Base-by-base conservation (phyloP, 2,797 vertebrate species). In the Cyclura pinguis region DNA sequence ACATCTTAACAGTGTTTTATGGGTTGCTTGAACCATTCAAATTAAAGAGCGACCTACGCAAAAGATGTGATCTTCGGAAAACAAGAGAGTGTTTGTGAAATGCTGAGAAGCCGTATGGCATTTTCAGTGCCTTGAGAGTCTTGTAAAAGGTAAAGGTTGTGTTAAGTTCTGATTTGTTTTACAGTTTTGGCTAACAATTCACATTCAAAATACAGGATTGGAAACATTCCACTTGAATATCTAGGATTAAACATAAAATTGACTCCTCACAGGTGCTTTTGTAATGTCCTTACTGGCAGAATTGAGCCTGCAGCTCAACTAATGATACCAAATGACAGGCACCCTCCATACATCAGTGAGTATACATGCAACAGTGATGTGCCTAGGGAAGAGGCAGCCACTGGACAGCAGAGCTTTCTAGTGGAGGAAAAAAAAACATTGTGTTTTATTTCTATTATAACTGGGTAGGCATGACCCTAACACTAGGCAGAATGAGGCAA, bases 1-100 rank as follows among this genome's bases (percentile, higher is more conserved):
- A 91, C 18, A 50, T 76, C 95, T 92, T 95, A 94, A 94, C 88
- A 95, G 88, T 89, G 90, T 94, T 96, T 96, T 94, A 95, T 95
- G 95, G 95, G 93, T 95, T 95, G 93, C 77, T 87, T 88, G 92
- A 94, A 90, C 92, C 92, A 52, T 93, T 94, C 94, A 92, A 94
- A 95, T 95, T 95, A 95, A 95, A 93, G 91, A 93, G 88, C 92
- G 89, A 96, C 93, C 93, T 96, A 93, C 80, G 95, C 88, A 93
- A 88, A 94, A 90, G 87, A 94, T 64, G 86, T 67, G 35, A 67
- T 91, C 90, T 95, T 91, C 89, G 93, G 95, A 94, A 93, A 89
- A 95, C 72, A 78, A 29, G 59, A 88, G 6, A 77, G 35, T n/a
- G 80, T 69, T 88, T 59, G n/a, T 84, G 47, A 84, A 94, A 92